Evolutionary conservation across 2,113 vertebrate genomes (phyloP).

Genomic region (Erythrolamprus reginae): DNA sequence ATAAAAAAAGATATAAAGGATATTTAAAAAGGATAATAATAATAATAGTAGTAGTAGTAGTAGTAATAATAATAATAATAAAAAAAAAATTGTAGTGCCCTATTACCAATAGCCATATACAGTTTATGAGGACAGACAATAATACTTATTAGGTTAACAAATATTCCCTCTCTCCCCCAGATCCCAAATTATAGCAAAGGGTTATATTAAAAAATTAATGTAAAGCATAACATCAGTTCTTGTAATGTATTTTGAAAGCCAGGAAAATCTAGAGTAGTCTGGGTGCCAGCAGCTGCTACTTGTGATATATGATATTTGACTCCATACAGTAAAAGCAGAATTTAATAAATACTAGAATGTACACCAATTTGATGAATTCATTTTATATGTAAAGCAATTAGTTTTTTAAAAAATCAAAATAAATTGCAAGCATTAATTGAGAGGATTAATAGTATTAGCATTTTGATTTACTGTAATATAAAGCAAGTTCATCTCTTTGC

Average conservation of each 20-base stretch:
- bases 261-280: neutral
- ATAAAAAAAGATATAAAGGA: too few species aligned
- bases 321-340: neutral
- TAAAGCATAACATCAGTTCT: too few species aligned
- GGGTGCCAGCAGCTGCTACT: neutral
- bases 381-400: neutral
- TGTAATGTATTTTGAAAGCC: neutral
- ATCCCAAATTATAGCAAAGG: too few species aligned
- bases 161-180: too few species aligned
- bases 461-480: slow-evolving; percentile 27
- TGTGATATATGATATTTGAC: neutral
- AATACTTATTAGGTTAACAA: too few species aligned
- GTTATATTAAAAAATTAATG: too few species aligned
- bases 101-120: too few species aligned
- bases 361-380: neutral
- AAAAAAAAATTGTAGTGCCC: too few species aligned
- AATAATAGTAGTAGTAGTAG: too few species aligned
- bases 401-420: neutral
- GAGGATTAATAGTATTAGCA: slow-evolving; percentile 26
- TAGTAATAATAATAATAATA: too few species aligned
- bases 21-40: too few species aligned
- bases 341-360: neutral
- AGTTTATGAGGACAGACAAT: too few species aligned
- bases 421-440: slow-evolving; percentile 4
- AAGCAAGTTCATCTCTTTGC: slow-evolving; percentile 25